Evolutionary conservation across 2,888 invertebrate species (phyloP).

Genomic region (Parelbella ahira): DNA sequence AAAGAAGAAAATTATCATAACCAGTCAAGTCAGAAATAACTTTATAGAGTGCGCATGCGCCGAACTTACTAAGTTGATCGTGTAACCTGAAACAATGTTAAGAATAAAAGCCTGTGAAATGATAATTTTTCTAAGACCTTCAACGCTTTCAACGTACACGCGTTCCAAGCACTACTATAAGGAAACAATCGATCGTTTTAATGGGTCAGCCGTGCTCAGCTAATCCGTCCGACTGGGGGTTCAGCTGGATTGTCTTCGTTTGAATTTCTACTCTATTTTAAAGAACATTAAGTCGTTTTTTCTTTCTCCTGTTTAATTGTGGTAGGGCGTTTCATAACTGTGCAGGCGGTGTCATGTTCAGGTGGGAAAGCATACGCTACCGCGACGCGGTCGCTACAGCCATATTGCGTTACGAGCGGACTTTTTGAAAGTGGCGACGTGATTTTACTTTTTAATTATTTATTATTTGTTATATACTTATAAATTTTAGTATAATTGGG

Average conservation of each 20-base stretch:
- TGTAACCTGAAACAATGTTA: too few relatives aligned
- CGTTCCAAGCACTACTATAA: conserved; percentile 62
- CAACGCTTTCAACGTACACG: conserved; percentile 34
- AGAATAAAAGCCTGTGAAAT: conserved; percentile 1
- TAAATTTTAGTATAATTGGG: too few relatives aligned
- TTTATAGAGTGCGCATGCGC: too few relatives aligned
- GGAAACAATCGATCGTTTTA: conserved; percentile 80
- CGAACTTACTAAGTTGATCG: too few relatives aligned
- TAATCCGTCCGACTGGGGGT: conserved; percentile 70
- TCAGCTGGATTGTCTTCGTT: conserved; percentile 38
- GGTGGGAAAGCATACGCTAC: conserved; percentile 78
- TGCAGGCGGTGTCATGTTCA: conserved; percentile 69
- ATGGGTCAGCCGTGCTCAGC: conserved; percentile 76
- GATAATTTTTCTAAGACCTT: conserved; percentile 40
- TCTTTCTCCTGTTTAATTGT: conserved; percentile 34
- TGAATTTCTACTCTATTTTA: conserved; percentile 59
- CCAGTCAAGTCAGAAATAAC: too few relatives aligned
- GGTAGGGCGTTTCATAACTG: conserved; percentile 54
- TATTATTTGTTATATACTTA: too few relatives aligned
- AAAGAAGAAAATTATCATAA: too few relatives aligned
- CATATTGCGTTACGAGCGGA: conserved; percentile 68
- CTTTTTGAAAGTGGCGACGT: conserved; percentile 59
- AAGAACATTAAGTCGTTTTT: conserved; percentile 48
- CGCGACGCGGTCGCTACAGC: conserved; percentile 72
- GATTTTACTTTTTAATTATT: conserved; percentile 48